Evolutionary conservation across 1,140 invertebrate species (phyloP).

Genomic region (Bombyx mori): DNA sequence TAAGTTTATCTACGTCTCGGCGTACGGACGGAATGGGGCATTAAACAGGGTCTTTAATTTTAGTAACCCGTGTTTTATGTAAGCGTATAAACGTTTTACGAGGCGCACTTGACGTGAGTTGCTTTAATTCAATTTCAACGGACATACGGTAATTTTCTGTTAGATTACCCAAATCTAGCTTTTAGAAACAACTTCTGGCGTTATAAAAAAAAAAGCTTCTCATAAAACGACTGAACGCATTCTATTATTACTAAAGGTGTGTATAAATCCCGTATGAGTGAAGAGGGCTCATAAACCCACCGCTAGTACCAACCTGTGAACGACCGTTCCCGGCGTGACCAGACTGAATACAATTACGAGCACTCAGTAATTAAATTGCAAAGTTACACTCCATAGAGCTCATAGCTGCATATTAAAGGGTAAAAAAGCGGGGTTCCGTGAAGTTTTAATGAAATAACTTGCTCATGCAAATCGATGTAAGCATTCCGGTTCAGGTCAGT

Average conservation of each 20-base stretch:
- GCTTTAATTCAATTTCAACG: conserved; percentile 27
- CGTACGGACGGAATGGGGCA: conserved; percentile 21
- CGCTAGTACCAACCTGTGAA: conserved; percentile 15
- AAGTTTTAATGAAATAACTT: conserved; percentile 33
- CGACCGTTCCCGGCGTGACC: conserved; percentile 11
- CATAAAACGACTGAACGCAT: background rate
- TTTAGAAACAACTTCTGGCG: too few species aligned
- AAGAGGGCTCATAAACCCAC: background rate
- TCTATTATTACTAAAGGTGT: conserved; percentile 1
- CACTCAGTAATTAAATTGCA: conserved; percentile 29
- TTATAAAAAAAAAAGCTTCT: background rate
- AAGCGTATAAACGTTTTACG: conserved; percentile 49
- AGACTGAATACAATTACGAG: conserved; percentile 26
- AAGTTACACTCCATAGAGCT: conserved; percentile 17
- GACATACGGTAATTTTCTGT: conserved; percentile 17
- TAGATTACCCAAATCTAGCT: background rate
- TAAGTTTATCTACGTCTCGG: conserved; percentile 12
- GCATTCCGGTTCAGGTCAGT: too few species aligned
- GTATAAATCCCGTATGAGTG: background rate
- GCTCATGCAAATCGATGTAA: too few species aligned
- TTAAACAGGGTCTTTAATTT: conserved; percentile 35
- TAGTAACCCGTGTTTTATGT: conserved; percentile 39
- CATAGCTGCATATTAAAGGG: conserved; percentile 26
- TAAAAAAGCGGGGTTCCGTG: conserved; percentile 12
- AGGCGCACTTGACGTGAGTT: conserved; percentile 39